Percentiles rank a stretch among this genome's conserved stretches.
phyloP scores from a whole-genome alignment of 1,140 invertebrate species.

The Cotesia vestalis region DNA sequence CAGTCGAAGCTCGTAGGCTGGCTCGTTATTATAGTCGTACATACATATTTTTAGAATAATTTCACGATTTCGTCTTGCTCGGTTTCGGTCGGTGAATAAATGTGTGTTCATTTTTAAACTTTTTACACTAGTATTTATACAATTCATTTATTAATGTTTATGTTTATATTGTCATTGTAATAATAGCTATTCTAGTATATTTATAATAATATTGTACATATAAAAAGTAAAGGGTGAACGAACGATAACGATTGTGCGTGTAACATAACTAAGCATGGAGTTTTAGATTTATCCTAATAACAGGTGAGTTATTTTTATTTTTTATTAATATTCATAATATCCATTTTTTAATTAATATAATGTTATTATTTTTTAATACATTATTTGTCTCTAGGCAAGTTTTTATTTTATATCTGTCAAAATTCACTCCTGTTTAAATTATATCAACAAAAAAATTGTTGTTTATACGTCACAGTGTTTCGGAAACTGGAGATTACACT shows the following conservation, averaged over 20 bases:
- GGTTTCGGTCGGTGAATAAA: neutral
- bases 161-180: neutral
- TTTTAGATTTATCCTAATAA: constrained; percentile 11
- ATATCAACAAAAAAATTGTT: too few species aligned
- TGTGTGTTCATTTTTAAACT: neutral
- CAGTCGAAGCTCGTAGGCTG: constrained; percentile 38
- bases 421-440: too few species aligned
- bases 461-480: too few species aligned
- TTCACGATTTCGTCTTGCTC: constrained; percentile 17
- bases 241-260: constrained; percentile 25
- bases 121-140: neutral
- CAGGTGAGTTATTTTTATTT: constrained; percentile 22
- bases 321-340: neutral
- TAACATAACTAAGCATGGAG: constrained; percentile 27
- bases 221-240: constrained; percentile 8
- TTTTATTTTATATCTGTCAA: too few species aligned
- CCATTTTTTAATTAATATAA: too few species aligned
- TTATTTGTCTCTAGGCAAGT: too few species aligned
- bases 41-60: constrained; percentile 19
- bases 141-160: neutral
- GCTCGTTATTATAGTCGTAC: constrained; percentile 32
- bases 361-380: too few species aligned
- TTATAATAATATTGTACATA: neutral
- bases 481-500: too few species aligned
- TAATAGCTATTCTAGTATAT: constrained; percentile 21